Percentiles rank a stretch among this genome's conserved stretches.
Evolutionary conservation across 1,140 invertebrate genomes (phyloP).

Genomic region (Spodoptera frugiperda): DNA sequence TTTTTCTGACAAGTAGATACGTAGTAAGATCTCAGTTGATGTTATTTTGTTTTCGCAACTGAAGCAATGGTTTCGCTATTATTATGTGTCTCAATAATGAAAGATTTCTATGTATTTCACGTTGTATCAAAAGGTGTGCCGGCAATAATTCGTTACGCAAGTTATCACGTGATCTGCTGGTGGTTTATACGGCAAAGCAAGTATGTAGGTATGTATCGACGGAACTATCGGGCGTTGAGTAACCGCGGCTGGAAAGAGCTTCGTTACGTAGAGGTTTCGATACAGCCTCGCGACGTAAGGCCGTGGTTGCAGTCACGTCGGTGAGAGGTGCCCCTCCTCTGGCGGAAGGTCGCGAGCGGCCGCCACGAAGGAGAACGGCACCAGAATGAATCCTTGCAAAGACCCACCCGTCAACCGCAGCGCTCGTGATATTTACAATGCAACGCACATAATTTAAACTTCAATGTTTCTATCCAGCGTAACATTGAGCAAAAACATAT

Average conservation of each 20-base stretch:
- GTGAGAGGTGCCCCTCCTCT: constrained; percentile 82
- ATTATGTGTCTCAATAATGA: constrained; percentile 64
- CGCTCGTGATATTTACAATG: constrained; percentile 55
- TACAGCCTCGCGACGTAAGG: constrained; percentile 83
- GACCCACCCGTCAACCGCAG: constrained; percentile 63
- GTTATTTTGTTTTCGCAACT: constrained; percentile 53
- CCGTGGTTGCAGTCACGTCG: constrained; percentile 83
- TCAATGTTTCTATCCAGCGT: constrained; percentile 16
- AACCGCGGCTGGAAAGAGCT: constrained; percentile 81
- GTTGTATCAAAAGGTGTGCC: constrained; percentile 69
- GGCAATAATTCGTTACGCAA: constrained; percentile 74
- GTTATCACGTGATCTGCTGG: constrained; percentile 76
- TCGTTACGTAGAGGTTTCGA: constrained; percentile 83
- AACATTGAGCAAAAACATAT: constrained; percentile 18
- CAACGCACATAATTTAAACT: constrained; percentile 42
- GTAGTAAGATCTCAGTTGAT: neutral
- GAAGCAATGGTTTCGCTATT: constrained; percentile 56
- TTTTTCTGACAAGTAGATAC: neutral
- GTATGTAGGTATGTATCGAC: constrained; percentile 71
- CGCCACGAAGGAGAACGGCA: constrained; percentile 79
- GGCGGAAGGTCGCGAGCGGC: constrained; percentile 80
- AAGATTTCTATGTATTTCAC: constrained; percentile 71
- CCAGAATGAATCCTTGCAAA: constrained; percentile 79
- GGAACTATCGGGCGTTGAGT: constrained; percentile 81
- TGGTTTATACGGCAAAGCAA: constrained; percentile 65